Percentiles rank a stretch among this genome's conserved stretches.
Conservation (phyloP, 1,140 invertebrate genomes). For the Microplitis mediator region DNA sequence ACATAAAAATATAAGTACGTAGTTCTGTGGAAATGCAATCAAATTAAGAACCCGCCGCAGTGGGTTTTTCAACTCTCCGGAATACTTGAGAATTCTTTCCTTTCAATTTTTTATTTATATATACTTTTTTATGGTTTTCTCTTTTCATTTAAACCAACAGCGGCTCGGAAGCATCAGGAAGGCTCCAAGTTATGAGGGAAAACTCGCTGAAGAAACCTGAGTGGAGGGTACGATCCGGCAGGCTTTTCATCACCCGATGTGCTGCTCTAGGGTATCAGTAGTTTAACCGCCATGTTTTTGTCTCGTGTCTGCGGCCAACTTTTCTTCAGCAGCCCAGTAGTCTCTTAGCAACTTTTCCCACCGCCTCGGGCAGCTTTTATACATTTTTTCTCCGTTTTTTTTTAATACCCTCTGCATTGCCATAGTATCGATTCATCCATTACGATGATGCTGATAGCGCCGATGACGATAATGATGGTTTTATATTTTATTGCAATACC, state of each 20-base stretch:
- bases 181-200: slow-evolving; percentile 2
- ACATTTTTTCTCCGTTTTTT: too few species aligned
- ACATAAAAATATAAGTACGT: too few species aligned
- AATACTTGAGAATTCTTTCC: background rate
- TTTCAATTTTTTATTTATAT: too few species aligned
- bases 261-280: slow-evolving; percentile 1
- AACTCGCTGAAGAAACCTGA: slow-evolving; percentile 13
- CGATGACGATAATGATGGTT: too few species aligned
- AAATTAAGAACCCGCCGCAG: background rate
- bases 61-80: background rate
- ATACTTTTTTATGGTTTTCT: background rate
- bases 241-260: slow-evolving; percentile 21
- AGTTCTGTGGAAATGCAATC: background rate
- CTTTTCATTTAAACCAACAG: background rate
- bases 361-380: background rate
- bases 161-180: background rate
- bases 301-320: background rate
- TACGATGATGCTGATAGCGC: too few species aligned
- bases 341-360: background rate
- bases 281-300: slow-evolving; percentile 10
- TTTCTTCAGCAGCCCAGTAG: background rate
- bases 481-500: too few species aligned
- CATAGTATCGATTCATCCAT: too few species aligned
- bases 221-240: background rate
- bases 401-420: too few species aligned